Conservation (phyloP, 2,888 invertebrate species). For the Bombylius discolor region DNA sequence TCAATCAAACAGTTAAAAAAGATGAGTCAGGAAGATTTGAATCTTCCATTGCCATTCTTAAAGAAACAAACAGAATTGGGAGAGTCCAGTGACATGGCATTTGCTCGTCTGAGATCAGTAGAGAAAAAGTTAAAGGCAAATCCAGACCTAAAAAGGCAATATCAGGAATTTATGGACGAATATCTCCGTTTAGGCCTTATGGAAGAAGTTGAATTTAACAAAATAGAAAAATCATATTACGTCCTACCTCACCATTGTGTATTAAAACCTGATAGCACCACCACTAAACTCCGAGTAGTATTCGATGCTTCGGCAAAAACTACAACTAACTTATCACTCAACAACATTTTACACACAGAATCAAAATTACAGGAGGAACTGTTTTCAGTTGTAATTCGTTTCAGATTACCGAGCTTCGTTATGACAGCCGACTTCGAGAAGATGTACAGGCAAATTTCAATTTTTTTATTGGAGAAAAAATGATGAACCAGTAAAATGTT, state of each 20-base stretch:
- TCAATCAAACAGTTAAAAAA: no score
- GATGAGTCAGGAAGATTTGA: no score
- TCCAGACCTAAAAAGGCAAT: not conserved
- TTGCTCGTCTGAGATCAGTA: no score
- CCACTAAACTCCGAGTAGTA: not conserved
- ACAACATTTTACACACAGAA: not conserved
- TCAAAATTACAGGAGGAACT: not conserved
- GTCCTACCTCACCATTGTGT: not conserved
- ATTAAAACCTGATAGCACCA: not conserved
- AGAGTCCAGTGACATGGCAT: no score
- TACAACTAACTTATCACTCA: not conserved
- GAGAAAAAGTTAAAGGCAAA: no score
- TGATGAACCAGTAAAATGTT: constrained; percentile 3
- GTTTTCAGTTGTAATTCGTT: not conserved
- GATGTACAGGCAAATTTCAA: constrained; percentile 19
- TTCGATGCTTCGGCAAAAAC: not conserved
- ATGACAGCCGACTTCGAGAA: constrained; percentile 15
- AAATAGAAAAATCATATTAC: not conserved
- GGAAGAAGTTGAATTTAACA: not conserved
- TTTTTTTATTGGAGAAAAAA: constrained; percentile 14
- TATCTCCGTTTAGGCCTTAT: not conserved
- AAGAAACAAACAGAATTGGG: no score
- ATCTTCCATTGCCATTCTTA: no score
- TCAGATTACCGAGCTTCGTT: not conserved
- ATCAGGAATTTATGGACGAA: not conserved